A percentile compares a stretch with the other conserved stretches of the same genome.
Evolutionary conservation across 2,888 invertebrate species (phyloP).

Genomic region (Rhyacophila evoluta): DNA sequence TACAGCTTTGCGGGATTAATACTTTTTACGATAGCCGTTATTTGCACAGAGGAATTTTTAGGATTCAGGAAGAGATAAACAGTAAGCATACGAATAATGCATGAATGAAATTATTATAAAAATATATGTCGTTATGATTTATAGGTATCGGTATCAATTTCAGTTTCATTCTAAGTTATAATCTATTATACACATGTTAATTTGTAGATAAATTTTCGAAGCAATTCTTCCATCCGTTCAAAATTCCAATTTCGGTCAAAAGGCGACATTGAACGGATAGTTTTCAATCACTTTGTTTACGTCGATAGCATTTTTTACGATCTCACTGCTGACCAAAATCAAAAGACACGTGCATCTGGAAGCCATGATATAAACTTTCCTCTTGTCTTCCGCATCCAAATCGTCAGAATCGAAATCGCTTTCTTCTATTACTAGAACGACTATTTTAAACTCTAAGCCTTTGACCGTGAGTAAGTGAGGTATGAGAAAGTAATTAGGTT

Average conservation of each 20-base stretch:
- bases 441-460: conserved; percentile 61
- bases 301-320: conserved; percentile 56
- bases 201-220: no score
- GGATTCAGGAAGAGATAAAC: no score
- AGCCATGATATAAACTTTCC: conserved; percentile 60
- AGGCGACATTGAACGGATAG: conserved; percentile 57
- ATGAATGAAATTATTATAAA: no score
- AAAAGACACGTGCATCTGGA: conserved; percentile 60
- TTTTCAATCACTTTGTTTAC: conserved; percentile 55
- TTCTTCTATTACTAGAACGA: conserved; percentile 59
- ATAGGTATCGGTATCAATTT: no score
- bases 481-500: conserved; percentile 58
- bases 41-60: no score
- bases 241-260: neutral
- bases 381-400: conserved; percentile 58
- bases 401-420: conserved; percentile 58
- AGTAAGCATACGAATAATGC: no score
- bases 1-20: no score
- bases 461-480: conserved; percentile 60
- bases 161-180: no score
- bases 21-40: no score
- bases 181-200: no score
- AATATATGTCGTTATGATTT: no score
- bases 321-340: conserved; percentile 57
- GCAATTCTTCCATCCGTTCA: no score